phyloP scores from a whole-genome alignment of 2,888 invertebrate genomes.

The Pachycephus smyrnensis region DNA sequence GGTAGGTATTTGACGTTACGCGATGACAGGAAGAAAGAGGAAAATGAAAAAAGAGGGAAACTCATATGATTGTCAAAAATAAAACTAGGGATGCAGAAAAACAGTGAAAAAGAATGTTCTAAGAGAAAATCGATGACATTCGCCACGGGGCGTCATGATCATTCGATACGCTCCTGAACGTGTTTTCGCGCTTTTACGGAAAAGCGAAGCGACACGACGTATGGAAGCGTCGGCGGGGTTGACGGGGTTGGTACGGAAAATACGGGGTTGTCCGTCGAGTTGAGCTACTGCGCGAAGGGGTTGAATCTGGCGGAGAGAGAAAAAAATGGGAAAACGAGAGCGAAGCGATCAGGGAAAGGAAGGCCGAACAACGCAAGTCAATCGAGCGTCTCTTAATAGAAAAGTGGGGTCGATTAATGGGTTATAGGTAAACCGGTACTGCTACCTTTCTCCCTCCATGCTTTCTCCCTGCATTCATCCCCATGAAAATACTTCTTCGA shows the following conservation, averaged over 20 bases:
- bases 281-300: constrained; percentile 33
- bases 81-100: no score
- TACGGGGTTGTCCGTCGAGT: constrained; percentile 43
- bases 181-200: constrained; percentile 38
- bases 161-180: constrained; percentile 43
- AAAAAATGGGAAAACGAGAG: constrained; percentile 29
- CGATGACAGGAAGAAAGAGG: no score
- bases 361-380: constrained; percentile 63
- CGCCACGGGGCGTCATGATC: background rate
- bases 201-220: background rate
- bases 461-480: constrained; percentile 4
- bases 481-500: background rate
- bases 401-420: constrained; percentile 67
- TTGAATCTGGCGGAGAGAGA: constrained; percentile 19
- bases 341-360: constrained; percentile 48
- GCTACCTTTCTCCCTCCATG: constrained; percentile 39
- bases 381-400: constrained; percentile 66
- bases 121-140: no score
- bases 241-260: constrained; percentile 41
- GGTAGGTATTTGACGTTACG: no score
- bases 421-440: constrained; percentile 63
- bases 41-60: no score
- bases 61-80: no score
- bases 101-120: no score
- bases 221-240: constrained; percentile 11